phyloP scores from a whole-genome alignment of 2,113 vertebrate species.

The Synodontis membranacea region DNA sequence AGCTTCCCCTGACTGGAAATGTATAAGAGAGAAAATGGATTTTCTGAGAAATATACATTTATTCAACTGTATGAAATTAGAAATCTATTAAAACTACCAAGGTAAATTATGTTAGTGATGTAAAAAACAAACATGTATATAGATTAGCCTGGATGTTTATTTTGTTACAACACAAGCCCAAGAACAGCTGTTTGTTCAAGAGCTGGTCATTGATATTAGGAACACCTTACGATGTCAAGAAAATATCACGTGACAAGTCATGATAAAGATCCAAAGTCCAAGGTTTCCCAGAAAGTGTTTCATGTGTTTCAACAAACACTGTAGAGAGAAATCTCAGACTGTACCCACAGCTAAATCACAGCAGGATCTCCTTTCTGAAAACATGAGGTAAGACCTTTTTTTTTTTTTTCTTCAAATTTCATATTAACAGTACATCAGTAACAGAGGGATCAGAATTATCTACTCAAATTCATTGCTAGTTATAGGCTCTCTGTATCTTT shows the following conservation, averaged over 20 bases:
- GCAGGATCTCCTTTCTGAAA: neutral
- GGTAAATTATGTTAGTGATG: neutral
- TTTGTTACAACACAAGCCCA: neutral
- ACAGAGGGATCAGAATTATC: neutral
- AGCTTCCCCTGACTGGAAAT: no score
- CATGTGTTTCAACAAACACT: neutral
- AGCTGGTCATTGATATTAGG: neutral
- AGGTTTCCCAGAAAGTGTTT: neutral
- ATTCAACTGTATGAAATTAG: neutral
- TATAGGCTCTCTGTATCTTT: neutral
- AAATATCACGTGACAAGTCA: neutral
- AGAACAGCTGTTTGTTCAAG: neutral
- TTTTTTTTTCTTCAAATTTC: neutral
- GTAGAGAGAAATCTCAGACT: neutral
- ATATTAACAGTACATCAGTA: neutral
- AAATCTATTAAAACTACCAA: neutral
- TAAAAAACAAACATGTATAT: neutral
- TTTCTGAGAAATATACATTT: neutral
- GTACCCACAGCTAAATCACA: neutral
- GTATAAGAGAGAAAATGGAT: no score
- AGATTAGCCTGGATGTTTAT: neutral
- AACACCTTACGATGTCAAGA: neutral
- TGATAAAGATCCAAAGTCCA: no score
- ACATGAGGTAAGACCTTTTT: constrained; percentile 4
- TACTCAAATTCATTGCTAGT: neutral